Evolutionary conservation across 2,888 invertebrate species (phyloP).

Genomic region (Coelopa pilipes): DNA sequence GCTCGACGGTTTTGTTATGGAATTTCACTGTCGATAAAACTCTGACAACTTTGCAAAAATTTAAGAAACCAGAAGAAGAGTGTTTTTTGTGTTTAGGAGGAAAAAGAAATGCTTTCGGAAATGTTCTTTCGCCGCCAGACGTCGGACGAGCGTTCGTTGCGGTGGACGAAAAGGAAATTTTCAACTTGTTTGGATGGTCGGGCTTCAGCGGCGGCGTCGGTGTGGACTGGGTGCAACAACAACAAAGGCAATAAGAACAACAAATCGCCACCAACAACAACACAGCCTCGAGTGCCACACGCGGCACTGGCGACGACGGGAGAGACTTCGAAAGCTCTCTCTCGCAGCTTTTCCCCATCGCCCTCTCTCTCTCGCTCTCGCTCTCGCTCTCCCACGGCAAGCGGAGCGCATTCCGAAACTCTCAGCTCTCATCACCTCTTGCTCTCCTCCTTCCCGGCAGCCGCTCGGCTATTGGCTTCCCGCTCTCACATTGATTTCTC

Average conservation of each 20-base stretch:
- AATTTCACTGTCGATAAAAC: not conserved
- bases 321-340: not conserved
- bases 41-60: too few relatives aligned
- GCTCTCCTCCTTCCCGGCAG: not conserved
- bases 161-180: constrained; percentile 25
- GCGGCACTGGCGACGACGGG: not conserved
- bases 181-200: constrained; percentile 17
- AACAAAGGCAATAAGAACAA: not conserved
- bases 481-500: too few relatives aligned
- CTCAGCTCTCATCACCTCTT: constrained; percentile 33
- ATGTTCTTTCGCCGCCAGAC: not conserved
- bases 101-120: too few relatives aligned
- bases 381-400: too few relatives aligned
- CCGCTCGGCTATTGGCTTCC: not conserved
- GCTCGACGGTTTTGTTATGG: not conserved
- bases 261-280: not conserved
- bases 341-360: not conserved
- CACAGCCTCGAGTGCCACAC: not conserved
- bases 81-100: too few relatives aligned
- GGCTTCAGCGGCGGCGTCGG: too few relatives aligned
- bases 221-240: not conserved
- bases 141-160: constrained; percentile 22
- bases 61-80: too few relatives aligned
- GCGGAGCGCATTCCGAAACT: constrained; percentile 18
- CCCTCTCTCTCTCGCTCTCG: too few relatives aligned